phyloP scores from a whole-genome alignment of 2,113 vertebrate genomes.

The Macrotus californicus region DNA sequence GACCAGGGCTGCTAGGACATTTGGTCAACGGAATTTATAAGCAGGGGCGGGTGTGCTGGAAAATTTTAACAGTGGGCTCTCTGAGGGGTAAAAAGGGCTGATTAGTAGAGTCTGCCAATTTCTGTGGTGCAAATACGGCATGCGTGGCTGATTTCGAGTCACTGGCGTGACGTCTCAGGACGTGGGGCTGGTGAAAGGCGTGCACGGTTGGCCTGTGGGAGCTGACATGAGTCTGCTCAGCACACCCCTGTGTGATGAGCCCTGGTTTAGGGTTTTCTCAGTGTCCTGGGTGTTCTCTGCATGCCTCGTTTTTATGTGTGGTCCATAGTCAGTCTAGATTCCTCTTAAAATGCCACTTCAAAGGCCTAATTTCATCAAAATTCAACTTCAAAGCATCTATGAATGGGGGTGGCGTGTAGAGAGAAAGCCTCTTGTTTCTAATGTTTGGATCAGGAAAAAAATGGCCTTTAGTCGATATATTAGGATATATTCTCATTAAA shows the following conservation, averaged over 20 bases:
- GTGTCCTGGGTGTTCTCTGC: background rate
- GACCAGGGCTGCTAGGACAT: background rate
- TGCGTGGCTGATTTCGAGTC: background rate
- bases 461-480: background rate
- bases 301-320: background rate
- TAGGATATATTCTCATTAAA: background rate
- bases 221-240: background rate
- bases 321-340: background rate
- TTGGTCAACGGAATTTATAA: background rate
- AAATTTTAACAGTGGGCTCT: background rate
- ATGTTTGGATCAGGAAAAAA: background rate
- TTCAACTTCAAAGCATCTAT: background rate
- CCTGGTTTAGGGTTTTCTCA: background rate
- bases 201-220: no score
- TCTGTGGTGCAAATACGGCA: background rate
- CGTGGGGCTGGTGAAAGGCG: background rate
- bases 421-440: background rate
- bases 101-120: background rate
- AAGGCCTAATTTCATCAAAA: background rate
- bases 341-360: background rate
- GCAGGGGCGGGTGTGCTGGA: no score
- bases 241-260: rapidly evolving
- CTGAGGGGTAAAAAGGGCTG: background rate
- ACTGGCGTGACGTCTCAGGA: background rate
- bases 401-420: background rate